Evolutionary conservation across 2,888 invertebrate genomes (phyloP).

Genomic region (Netelia virgata): DNA sequence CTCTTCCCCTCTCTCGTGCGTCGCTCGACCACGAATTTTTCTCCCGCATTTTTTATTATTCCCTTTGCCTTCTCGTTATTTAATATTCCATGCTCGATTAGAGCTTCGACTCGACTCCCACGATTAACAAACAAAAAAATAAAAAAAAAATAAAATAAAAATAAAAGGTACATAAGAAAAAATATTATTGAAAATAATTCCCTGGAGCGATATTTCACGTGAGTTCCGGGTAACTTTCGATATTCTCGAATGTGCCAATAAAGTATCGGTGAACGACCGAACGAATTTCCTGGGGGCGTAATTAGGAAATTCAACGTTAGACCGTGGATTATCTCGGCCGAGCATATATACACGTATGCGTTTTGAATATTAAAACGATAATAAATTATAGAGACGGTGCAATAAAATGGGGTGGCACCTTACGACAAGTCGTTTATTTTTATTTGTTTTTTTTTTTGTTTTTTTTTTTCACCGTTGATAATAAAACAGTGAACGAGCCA

Average conservation of each 20-base stretch:
- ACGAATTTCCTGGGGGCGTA: slow-evolving; percentile 8
- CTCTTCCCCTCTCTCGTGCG: slow-evolving; percentile 36
- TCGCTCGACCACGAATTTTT: slow-evolving; percentile 39
- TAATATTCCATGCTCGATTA: slow-evolving; percentile 1
- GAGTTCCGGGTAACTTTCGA: not conserved
- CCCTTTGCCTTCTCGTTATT: not conserved
- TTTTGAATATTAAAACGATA: slow-evolving; percentile 17
- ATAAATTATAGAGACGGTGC: slow-evolving; percentile 14
- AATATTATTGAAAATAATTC: not conserved
- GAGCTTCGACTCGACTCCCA: slow-evolving; percentile 35
- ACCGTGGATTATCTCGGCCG: not conserved
- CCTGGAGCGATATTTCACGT: not conserved
- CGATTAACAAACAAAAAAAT: not conserved
- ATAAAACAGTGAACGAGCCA: too few relatives aligned
- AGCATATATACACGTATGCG: not conserved
- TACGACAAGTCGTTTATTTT: not conserved
- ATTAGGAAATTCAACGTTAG: slow-evolving; percentile 31
- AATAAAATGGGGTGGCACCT: slow-evolving; percentile 5
- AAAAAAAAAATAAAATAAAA: not conserved
- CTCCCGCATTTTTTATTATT: slow-evolving; percentile 32
- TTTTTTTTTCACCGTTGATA: not conserved
- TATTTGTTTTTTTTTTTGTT: not conserved
- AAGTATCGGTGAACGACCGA: slow-evolving; percentile 19
- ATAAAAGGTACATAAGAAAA: not conserved
- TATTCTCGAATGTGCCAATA: slow-evolving; percentile 2